Evolutionary conservation across 2,797 vertebrate species (phyloP).

Genomic region (Saxicola maurus): DNA sequence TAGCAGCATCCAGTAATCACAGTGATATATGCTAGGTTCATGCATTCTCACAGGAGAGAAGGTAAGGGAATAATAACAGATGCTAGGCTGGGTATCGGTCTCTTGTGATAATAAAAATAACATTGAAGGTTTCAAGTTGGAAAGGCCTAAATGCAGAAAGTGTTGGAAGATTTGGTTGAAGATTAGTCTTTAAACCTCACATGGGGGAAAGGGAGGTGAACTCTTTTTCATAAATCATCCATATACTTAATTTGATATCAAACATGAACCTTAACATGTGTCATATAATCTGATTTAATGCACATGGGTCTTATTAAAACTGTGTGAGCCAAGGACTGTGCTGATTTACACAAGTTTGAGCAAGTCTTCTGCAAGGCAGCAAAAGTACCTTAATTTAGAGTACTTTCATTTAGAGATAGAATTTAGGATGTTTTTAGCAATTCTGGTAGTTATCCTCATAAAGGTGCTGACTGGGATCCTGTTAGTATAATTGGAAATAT

Average conservation of each 20-base stretch:
- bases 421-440: neutral
- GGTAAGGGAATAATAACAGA: constrained; percentile 63
- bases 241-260: constrained; percentile 77
- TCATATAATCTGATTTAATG: constrained; percentile 74
- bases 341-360: constrained; percentile 62
- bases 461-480: neutral
- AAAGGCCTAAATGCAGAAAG: constrained; percentile 59
- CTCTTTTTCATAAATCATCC: constrained; percentile 73
- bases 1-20: constrained; percentile 53
- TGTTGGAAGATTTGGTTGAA: constrained; percentile 71
- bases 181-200: constrained; percentile 70
- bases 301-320: constrained; percentile 73
- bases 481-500: neutral
- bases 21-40: constrained; percentile 42
- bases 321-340: constrained; percentile 69
- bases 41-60: constrained; percentile 41
- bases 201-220: constrained; percentile 57
- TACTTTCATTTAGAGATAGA: neutral
- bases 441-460: neutral
- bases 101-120: constrained; percentile 68
- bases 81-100: constrained; percentile 65
- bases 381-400: neutral
- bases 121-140: constrained; percentile 49
- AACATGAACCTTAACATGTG: constrained; percentile 71
- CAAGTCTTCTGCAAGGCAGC: constrained; percentile 19